Evolutionary conservation across 2,797 vertebrate species (phyloP).

Genomic region (Acanthiza pusilla): DNA sequence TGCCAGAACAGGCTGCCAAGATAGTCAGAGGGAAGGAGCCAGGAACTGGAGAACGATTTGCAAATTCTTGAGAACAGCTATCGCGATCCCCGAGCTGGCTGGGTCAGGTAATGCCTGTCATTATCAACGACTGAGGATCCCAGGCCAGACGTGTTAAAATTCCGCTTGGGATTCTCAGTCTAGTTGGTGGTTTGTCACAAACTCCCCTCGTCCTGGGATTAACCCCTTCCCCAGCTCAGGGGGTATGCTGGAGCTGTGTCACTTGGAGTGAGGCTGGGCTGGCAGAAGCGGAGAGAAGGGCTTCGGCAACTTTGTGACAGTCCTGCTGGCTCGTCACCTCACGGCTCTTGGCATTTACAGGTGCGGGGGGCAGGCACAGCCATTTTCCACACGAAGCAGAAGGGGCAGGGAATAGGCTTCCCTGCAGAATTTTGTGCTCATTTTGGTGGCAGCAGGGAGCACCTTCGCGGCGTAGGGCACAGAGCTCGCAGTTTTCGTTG

Average conservation of each 20-base stretch:
- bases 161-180: background rate
- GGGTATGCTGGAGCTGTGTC: rapidly evolving
- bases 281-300: background rate
- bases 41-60: slow-evolving; percentile 53
- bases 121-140: background rate
- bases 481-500: background rate
- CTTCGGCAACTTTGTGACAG: background rate
- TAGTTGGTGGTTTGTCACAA: background rate
- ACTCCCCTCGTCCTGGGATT: background rate
- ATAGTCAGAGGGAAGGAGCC: slow-evolving; percentile 63
- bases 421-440: background rate
- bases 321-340: background rate
- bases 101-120: slow-evolving; percentile 56
- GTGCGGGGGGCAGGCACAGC: background rate
- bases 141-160: slow-evolving; percentile 5
- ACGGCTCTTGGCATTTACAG: background rate
- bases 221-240: background rate
- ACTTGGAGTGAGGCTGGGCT: background rate
- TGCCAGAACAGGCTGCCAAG: slow-evolving; percentile 63
- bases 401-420: background rate
- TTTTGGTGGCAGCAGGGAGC: background rate
- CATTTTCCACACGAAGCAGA: background rate
- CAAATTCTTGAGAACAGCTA: slow-evolving; percentile 50
- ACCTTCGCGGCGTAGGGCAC: background rate
- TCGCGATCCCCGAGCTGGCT: slow-evolving; percentile 18